These are phyloP conservation scores for Machimus atricapillus DNA, from an alignment of 2,888 invertebrate genomes.

Conservation along the genomic window DNA sequence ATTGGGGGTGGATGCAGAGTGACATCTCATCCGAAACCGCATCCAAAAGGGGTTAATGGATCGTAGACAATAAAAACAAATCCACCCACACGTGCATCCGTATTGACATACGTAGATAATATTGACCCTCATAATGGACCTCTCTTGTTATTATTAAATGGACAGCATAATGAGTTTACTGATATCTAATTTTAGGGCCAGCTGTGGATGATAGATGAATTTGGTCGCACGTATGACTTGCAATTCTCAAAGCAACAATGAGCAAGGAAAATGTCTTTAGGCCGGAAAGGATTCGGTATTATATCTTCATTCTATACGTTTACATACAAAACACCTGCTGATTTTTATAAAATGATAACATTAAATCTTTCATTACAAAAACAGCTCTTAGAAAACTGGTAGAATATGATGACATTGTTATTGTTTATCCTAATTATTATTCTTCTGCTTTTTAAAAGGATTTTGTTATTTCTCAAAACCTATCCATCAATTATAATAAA, in stretches of 20 bases:
- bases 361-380: too few relatives aligned
- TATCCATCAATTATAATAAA: too few relatives aligned
- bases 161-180: slow-evolving; percentile 32
- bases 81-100: slow-evolving; percentile 4
- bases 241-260: neutral
- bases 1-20: neutral
- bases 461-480: too few relatives aligned
- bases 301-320: neutral
- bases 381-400: too few relatives aligned
- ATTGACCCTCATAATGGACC: slow-evolving; percentile 31
- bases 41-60: slow-evolving; percentile 34
- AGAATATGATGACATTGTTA: too few relatives aligned
- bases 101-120: slow-evolving; percentile 29
- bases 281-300: neutral
- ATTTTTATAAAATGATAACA: neutral
- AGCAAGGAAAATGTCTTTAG: neutral
- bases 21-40: slow-evolving; percentile 11
- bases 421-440: neutral
- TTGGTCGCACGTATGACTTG: neutral
- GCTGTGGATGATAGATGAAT: slow-evolving; percentile 7
- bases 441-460: too few relatives aligned
- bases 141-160: slow-evolving; percentile 25
- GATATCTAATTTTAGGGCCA: slow-evolving; percentile 26
- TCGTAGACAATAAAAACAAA: slow-evolving; percentile 32
- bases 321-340: neutral